Base-by-base conservation (phyloP, 2,888 invertebrate genomes). In the Leptopilina syphax region DNA sequence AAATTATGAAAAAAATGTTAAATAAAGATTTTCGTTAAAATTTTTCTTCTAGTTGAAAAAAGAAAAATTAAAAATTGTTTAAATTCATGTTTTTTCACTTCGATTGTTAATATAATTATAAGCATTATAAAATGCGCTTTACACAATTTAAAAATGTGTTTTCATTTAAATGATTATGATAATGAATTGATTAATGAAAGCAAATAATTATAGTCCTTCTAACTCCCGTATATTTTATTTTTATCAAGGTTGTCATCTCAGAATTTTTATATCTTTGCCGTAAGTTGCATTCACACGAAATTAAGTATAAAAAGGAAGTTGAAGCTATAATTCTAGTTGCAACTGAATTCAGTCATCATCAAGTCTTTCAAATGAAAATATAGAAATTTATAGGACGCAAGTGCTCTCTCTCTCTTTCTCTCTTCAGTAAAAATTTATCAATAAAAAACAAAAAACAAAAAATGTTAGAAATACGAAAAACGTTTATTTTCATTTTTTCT, bases 241-340 rank as follows among this genome's bases (percentile, higher is more conserved):
- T 63, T 63, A 63, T 63, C 63, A 63, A 63, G 24, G 9, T 63
- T 63, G 63, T 63, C 24, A 63, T 63, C 63, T 63, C 9, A 8
- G 8, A 24, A 7, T 24, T 63, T 63, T 18, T 63, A 63, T 63
- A 63, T 63, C 24, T 63, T 63, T 18, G 60, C 5, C 18, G 24
- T 63, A 63, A 63, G 24, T 63, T 63, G 4, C 63, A 63, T 63
- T 63, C 63, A 9, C 63, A 63, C 63, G 63, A 63, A 63, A 63
- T 63, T 63, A 63, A 63, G 63, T 63, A 63, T 18, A 63, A 63
- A 63, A 63, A 63, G 63, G 63, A 63, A 63, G 63, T 63, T 18
- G 7, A 63, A 63, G 63, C 63, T 24, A 24, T 24, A 63, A 63
- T 63, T 63, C 63, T 24, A 63, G 24, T 18, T 24, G 63, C 63